These are phyloP conservation scores for Pitangus sulphuratus DNA, from an alignment of 2,797 vertebrate genomes.

Conservation along the genomic window DNA sequence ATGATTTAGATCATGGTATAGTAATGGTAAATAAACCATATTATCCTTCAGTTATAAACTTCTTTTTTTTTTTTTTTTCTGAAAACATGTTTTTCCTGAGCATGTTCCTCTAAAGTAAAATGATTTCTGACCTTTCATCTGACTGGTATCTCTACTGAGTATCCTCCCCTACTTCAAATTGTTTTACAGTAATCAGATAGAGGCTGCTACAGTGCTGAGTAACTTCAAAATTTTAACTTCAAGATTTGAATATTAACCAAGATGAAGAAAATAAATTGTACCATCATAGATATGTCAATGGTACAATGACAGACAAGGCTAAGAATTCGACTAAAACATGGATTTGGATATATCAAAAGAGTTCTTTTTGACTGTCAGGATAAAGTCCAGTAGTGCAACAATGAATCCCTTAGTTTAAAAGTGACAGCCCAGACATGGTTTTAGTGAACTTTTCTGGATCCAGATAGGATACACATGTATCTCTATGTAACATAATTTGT, in stretches of 20 bases:
- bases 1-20: not conserved
- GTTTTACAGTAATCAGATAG: not conserved
- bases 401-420: not conserved
- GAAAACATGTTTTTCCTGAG: not conserved
- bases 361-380: not conserved
- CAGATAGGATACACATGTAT: not conserved
- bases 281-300: not conserved
- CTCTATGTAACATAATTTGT: not conserved
- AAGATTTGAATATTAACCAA: not conserved
- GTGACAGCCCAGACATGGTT: not conserved
- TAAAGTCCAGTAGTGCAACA: not conserved
- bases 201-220: not conserved
- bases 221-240: not conserved
- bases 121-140: constrained; percentile 11
- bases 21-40: not conserved
- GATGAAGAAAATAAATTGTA: not conserved
- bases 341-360: not conserved
- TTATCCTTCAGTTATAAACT: not conserved
- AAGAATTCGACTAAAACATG: not conserved
- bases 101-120: not conserved
- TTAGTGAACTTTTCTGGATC: not conserved
- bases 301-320: not conserved
- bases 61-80: not conserved
- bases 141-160: not conserved
- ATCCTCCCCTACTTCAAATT: not conserved